These are phyloP conservation scores for Heliconius charithonia DNA, from an alignment of 2,888 invertebrate species.

Conservation along the genomic window DNA sequence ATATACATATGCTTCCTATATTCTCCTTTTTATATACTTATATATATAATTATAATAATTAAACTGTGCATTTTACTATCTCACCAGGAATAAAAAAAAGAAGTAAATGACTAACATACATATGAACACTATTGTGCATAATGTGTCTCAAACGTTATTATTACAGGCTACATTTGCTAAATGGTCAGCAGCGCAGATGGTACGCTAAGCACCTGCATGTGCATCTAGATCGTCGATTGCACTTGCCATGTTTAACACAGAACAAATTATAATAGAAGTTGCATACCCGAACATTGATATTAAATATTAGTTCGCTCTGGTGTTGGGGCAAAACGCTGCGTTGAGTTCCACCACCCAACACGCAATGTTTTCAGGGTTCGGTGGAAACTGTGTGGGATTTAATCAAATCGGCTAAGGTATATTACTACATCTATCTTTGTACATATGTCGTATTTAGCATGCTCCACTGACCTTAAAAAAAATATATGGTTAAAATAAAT, in stretches of 20 bases:
- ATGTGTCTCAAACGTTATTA: slow-evolving; percentile 45
- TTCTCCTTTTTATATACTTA: background rate
- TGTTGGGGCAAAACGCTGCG: no score
- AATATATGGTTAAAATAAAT: no score
- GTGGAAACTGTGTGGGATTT: no score
- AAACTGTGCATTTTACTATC: background rate
- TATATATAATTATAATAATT: background rate
- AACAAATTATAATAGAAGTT: slow-evolving; percentile 54
- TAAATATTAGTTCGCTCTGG: no score
- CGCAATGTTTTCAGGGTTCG: no score
- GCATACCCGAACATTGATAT: slow-evolving; percentile 31
- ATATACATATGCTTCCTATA: background rate
- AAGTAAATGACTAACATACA: background rate
- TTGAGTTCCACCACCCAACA: no score
- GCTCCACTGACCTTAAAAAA: no score
- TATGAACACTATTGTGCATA: slow-evolving; percentile 26
- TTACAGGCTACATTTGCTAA: slow-evolving; percentile 57
- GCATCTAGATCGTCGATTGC: slow-evolving; percentile 74
- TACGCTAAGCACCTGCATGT: slow-evolving; percentile 64
- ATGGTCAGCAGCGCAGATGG: slow-evolving; percentile 67
- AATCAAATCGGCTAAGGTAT: no score
- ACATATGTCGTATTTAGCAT: no score
- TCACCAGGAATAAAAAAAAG: background rate
- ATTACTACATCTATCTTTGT: no score
- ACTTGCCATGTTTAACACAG: slow-evolving; percentile 62